Base-by-base conservation (phyloP, 2,888 invertebrate species). In the Gari tellinella region DNA sequence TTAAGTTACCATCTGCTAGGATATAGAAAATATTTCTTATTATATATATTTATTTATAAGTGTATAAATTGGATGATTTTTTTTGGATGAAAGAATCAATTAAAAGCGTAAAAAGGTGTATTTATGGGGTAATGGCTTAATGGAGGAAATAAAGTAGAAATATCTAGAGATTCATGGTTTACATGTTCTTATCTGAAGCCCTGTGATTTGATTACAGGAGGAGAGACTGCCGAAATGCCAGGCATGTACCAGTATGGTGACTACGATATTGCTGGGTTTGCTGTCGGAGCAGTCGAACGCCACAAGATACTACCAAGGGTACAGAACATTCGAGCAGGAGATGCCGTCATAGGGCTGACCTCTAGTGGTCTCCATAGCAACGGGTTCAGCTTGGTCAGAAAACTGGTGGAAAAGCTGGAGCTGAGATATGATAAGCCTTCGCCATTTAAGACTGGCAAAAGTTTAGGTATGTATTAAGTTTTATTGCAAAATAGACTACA, bases 241-340 rank as follows among this genome's bases (percentile, higher is more conserved):
- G 95, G 96, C 1, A 95, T 99, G 93, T 99, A 99, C 92, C 93
- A 94, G 1, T 92, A 94, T 0, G 96, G 96, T 0, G 96, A 97
- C 81, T 99, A 98, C 92, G 99, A 99, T 92, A 92, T 99, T 57
- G 99, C 98, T 15, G 99, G 99, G 1, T 99, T 99, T 92, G 95
- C 97, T 0, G 97, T 99, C 0, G 99, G 99, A 0, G 96, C 96
- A 0, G 96, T 98, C 0, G 97, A 99, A 91, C 94, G 95, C 79
- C 88, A 93, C 0, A 93, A 95, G 57, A 92, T 97, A 52, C 92
- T 97, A 86, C 98, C 98, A 0, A 94, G 94, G 58, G 92, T 93
- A 3, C 91, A 93, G 40, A 94, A 94, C 25, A 87, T 98, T 68
- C 87, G 92, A 52, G 92, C 93, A 0, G 96, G 96, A 0, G 98